Base-by-base conservation (phyloP, 2,113 vertebrate species). In the Bettongia penicillata region DNA sequence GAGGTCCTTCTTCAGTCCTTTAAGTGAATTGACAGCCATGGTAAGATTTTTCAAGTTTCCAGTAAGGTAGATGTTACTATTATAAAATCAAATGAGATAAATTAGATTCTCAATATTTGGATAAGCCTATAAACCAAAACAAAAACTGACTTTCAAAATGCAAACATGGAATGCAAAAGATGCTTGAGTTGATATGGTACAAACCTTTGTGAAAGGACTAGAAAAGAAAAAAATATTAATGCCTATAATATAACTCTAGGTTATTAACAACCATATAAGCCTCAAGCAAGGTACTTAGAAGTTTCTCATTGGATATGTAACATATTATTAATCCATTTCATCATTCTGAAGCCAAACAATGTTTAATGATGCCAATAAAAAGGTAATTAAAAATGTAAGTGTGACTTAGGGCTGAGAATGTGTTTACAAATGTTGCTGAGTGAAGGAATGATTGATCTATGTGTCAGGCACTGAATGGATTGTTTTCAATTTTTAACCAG, bases 311-410 rank as follows among this genome's bases (percentile, higher is more conserved):
- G 93, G 93, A 51, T 94, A 61, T 93, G 94, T 95, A 53, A 52
- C 26, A 91, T 90, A 51, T 92, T 90, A 93, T 5, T 93, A 92
- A 96, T 96, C 68, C 55, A 90, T 55, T 89, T 94, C 31, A 68
- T 93, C 92, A 95, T 95, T 94, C 28, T 94, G 53, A 94, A 8
- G 23, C 2, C 51, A 96, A 97, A 92, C 1, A 91, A 53, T 94
- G 51, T 91, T 93, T 96, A 96, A 84, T 48, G 37, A 84, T 55
- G 47, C 43, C 90, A 96, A 50, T 53, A 94, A 95, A 92, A 96
- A 37, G 26, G 52, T 93, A 97, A 25, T 90, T 52, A 93, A 22
- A 48, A 55, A 3, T 91, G 1, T 47, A 48, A 84, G 91, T 94
- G 95, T 97, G 89, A 93, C 5, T n/a, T 95, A 90, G 12, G 93